These are phyloP conservation scores for Pangasius larnaudii DNA, from an alignment of 2,797 vertebrate genomes.

Conservation along the genomic window DNA sequence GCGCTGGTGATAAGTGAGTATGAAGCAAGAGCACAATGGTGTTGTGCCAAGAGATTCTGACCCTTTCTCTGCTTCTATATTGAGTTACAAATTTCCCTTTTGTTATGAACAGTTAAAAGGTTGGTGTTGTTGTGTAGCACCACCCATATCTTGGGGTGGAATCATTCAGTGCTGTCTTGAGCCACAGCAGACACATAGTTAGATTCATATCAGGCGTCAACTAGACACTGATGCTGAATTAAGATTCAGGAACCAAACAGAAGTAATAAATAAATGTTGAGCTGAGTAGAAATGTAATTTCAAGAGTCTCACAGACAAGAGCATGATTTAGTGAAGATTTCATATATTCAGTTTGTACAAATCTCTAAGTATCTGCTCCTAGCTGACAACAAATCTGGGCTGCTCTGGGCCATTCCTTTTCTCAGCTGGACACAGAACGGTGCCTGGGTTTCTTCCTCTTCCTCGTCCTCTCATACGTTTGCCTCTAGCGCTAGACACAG, in stretches of 20 bases:
- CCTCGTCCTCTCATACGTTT: background rate
- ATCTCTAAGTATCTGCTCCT: background rate
- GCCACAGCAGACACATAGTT: background rate
- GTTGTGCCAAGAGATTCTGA: background rate
- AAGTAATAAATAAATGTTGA: background rate
- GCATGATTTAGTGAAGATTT: background rate
- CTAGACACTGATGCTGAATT: background rate
- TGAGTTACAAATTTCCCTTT: slow-evolving; percentile 34
- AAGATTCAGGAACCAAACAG: background rate
- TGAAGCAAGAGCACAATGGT: background rate
- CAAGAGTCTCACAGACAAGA: background rate
- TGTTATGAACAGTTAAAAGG: background rate
- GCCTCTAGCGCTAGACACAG: background rate
- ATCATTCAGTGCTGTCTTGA: background rate
- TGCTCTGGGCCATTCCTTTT: background rate
- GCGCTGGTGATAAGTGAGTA: slow-evolving; percentile 69
- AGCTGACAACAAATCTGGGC: background rate
- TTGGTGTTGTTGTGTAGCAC: background rate
- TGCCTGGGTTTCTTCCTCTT: background rate
- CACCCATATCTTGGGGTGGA: background rate
- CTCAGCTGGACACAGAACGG: background rate
- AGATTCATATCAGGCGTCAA: background rate
- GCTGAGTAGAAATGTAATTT: background rate
- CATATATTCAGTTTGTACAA: background rate
- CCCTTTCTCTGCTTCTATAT: slow-evolving; percentile 27